phyloP scores from a whole-genome alignment of 2,113 vertebrate species.

The Malurus cyaneus region DNA sequence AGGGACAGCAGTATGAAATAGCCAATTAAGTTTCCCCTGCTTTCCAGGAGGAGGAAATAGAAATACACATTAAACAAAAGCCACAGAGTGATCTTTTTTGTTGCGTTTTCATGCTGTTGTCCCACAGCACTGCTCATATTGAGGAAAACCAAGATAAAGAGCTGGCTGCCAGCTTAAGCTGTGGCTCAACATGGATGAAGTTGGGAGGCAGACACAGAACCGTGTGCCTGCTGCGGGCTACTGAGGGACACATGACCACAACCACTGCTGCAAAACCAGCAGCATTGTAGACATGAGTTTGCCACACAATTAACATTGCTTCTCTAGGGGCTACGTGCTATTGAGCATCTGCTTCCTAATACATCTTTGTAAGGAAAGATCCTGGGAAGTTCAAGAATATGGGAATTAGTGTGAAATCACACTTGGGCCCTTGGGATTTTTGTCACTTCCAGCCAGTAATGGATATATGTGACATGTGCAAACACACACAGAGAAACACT shows the following conservation, averaged over 20 bases:
- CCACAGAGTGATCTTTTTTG: background rate
- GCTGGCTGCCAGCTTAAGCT: background rate
- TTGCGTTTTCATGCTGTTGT: background rate
- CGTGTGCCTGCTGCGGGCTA: background rate
- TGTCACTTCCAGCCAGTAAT: background rate
- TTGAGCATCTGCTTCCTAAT: background rate
- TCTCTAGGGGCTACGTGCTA: background rate
- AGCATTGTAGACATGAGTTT: background rate
- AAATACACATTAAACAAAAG: background rate
- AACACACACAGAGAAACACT: background rate
- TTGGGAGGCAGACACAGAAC: background rate
- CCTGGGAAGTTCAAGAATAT: background rate
- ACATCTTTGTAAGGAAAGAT: background rate
- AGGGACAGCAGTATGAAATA: slow-evolving; percentile 22
- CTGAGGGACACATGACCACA: background rate
- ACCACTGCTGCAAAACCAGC: background rate
- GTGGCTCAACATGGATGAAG: background rate
- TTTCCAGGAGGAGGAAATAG: background rate
- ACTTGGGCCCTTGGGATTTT: background rate
- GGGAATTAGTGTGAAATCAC: background rate
- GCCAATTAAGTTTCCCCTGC: background rate
- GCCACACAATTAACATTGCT: background rate
- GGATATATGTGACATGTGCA: accelerated
- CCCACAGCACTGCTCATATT: accelerated
- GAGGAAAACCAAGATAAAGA: background rate